A percentile compares a stretch with the other conserved stretches of the same genome.
Conservation (phyloP, 2,113 vertebrate genomes). For the Etheostoma cragini region DNA sequence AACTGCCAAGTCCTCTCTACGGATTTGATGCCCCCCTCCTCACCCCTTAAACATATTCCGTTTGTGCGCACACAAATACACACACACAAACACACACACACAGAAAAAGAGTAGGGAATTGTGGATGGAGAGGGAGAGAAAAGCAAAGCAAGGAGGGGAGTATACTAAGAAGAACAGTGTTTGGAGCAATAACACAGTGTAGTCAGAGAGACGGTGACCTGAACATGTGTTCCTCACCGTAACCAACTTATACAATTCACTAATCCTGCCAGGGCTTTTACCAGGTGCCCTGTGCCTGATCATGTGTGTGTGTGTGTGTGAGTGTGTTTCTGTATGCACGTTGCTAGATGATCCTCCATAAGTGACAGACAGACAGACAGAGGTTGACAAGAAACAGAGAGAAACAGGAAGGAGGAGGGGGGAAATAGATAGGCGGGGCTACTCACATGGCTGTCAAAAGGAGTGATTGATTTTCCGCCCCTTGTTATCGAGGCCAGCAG, state of each 20-base stretch:
- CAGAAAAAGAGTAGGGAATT: constrained; percentile 38
- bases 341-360: constrained; percentile 26
- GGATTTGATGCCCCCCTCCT: constrained; percentile 79
- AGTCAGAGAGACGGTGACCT: constrained; percentile 73
- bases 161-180: constrained; percentile 65
- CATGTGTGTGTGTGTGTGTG: constrained; percentile 19
- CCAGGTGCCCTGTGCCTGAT: constrained; percentile 57
- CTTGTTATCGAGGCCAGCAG: constrained; percentile 77
- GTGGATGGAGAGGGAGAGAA: constrained; percentile 49
- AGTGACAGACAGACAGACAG: constrained; percentile 21
- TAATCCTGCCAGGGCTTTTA: constrained; percentile 75
- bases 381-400: constrained; percentile 33
- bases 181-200: constrained; percentile 62
- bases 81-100: constrained; percentile 22
- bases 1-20: constrained; percentile 81
- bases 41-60: constrained; percentile 77
- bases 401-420: constrained; percentile 17
- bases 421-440: constrained; percentile 45
- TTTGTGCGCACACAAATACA: constrained; percentile 17
- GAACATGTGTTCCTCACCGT: constrained; percentile 75
- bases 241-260: constrained; percentile 66
- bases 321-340: not conserved
- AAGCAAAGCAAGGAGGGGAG: constrained; percentile 51
- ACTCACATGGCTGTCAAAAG: constrained; percentile 67
- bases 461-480: constrained; percentile 77